Evolutionary conservation across 2,888 invertebrate genomes (phyloP).

Genomic region (Catotricha subobsoleta): DNA sequence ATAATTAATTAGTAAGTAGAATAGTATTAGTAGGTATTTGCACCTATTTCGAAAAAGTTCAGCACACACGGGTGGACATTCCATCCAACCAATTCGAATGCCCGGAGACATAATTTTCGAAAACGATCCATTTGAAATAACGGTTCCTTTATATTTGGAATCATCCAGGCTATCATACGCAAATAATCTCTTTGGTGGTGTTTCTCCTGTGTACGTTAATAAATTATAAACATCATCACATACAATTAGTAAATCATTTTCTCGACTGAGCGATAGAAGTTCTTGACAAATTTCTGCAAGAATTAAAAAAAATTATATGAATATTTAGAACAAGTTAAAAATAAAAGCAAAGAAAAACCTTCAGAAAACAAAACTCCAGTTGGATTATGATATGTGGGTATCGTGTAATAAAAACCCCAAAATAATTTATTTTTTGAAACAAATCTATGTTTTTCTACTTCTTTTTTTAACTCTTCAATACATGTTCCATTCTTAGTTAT

Average conservation of each 20-base stretch:
- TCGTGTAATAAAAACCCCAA: constrained; percentile 37
- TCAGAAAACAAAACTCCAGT: constrained; percentile 34
- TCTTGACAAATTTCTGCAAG: constrained; percentile 25
- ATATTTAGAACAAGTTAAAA: no score
- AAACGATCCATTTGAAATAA: constrained; percentile 45
- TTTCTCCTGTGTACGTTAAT: constrained; percentile 30
- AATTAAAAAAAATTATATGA: background rate
- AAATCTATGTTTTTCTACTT: constrained; percentile 24
- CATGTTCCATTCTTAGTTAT: constrained; percentile 35
- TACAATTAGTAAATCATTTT: constrained; percentile 30
- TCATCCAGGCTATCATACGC: constrained; percentile 32
- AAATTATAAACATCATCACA: constrained; percentile 49
- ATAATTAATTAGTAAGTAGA: constrained; percentile 1
- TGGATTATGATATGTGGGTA: constrained; percentile 41
- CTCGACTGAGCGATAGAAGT: constrained; percentile 29
- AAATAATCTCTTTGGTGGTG: constrained; percentile 33
- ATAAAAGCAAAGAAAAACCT: constrained; percentile 25
- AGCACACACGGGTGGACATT: constrained; percentile 31
- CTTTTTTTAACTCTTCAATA: constrained; percentile 29
- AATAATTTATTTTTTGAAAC: constrained; percentile 29
- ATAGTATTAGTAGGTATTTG: constrained; percentile 12
- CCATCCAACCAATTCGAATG: constrained; percentile 45
- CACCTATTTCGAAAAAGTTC: constrained; percentile 26
- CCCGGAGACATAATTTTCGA: constrained; percentile 46
- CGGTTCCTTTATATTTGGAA: constrained; percentile 31